Evolutionary conservation across 30 jellyfish, hydroid and myxozoan species (phyloP).

Genomic region (Catostylus mosaicus): DNA sequence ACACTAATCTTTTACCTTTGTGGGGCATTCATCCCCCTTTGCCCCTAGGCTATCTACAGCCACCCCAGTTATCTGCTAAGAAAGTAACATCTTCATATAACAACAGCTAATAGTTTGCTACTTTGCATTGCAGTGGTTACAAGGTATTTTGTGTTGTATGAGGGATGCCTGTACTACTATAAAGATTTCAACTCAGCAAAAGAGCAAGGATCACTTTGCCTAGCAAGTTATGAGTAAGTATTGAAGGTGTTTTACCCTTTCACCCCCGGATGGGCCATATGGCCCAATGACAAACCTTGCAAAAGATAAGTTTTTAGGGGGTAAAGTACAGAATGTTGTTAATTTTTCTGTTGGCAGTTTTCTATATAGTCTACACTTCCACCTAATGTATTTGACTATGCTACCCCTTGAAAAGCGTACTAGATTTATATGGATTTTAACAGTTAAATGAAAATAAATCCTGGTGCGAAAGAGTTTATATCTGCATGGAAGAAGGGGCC

Average conservation of each 20-base stretch:
- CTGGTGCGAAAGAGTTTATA: no score
- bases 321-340: background rate
- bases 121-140: conserved; percentile 36
- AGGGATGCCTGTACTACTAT: conserved; percentile 55
- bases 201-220: conserved; percentile 48
- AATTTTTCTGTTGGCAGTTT: background rate
- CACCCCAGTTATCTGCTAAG: background rate
- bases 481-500: no score
- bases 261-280: background rate
- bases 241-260: background rate
- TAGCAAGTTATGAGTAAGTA: conserved; percentile 48
- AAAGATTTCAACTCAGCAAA: conserved; percentile 45
- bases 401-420: no score
- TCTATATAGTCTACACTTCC: no score
- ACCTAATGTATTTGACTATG: background rate
- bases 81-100: no score
- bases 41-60: background rate
- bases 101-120: no score
- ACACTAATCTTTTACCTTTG: background rate
- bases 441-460: no score
- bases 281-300: no score
- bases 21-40: background rate
- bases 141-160: conserved; percentile 34
- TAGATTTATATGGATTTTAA: no score
- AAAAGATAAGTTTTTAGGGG: background rate